These are phyloP conservation scores for Chrysolina americana DNA, from an alignment of 2,888 invertebrate genomes.

Conservation along the genomic window DNA sequence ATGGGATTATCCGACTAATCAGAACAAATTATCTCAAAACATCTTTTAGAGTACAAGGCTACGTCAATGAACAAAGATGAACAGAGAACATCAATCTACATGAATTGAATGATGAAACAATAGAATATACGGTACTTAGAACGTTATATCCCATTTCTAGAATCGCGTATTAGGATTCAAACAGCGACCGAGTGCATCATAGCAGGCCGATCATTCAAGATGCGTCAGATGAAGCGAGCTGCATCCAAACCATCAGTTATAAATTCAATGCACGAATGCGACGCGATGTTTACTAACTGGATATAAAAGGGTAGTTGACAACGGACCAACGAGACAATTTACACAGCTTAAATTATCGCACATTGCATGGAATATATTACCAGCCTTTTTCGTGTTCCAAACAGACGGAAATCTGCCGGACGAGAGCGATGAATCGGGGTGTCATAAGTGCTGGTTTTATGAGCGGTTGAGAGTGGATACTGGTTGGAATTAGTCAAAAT, in stretches of 20 bases:
- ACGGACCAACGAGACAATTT: constrained; percentile 42
- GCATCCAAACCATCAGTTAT: constrained; percentile 45
- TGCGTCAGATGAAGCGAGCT: constrained; percentile 42
- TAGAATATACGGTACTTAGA: too few species aligned
- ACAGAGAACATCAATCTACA: too few species aligned
- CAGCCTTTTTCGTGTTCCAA: constrained; percentile 26
- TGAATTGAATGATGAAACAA: too few species aligned
- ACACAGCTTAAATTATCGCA: constrained; percentile 46
- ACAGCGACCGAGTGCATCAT: constrained; percentile 37
- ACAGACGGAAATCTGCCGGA: constrained; percentile 26
- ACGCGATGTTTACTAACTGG: constrained; percentile 49
- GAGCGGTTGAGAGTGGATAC: background rate
- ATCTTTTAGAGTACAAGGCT: too few species aligned
- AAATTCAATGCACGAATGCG: constrained; percentile 47
- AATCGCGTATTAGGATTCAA: background rate
- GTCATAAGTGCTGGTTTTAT: constrained; percentile 5
- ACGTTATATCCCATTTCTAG: too few species aligned
- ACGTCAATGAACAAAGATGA: too few species aligned
- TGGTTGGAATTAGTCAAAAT: background rate
- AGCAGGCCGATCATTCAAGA: constrained; percentile 42
- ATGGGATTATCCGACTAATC: too few species aligned
- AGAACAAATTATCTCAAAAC: too few species aligned
- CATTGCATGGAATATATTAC: constrained; percentile 36
- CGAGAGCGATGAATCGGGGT: constrained; percentile 8
- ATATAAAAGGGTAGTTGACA: constrained; percentile 46